Percentiles rank a stretch among this genome's conserved stretches.
Conservation (phyloP, 2,113 vertebrate genomes). For the Dromas ardeola region DNA sequence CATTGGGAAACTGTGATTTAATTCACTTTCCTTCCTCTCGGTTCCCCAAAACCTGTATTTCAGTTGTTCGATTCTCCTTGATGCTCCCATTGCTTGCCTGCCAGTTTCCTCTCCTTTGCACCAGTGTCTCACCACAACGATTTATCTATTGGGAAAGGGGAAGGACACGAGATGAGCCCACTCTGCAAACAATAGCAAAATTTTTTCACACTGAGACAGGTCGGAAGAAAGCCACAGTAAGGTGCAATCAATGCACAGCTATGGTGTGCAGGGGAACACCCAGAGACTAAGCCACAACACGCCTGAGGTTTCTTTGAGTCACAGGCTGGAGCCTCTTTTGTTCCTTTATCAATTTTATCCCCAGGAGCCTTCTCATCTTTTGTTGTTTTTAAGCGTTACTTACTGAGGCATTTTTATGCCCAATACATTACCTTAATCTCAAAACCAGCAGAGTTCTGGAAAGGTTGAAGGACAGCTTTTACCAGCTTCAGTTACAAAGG, state of each 20-base stretch:
- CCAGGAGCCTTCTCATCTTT: background rate
- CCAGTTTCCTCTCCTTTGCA: background rate
- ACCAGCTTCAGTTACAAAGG: background rate
- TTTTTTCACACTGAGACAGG: background rate
- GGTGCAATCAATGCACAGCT: background rate
- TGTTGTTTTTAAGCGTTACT: background rate
- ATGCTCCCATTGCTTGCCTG: background rate
- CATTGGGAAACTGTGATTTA: background rate
- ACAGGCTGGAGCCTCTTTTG: background rate
- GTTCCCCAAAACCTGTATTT: background rate
- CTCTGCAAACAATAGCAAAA: background rate
- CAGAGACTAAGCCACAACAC: background rate
- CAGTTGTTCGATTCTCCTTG: background rate
- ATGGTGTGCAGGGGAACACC: background rate
- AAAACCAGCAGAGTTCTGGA: background rate
- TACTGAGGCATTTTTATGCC: background rate
- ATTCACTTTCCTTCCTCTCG: background rate
- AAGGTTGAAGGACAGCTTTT: background rate
- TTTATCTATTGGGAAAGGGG: background rate
- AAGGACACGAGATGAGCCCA: background rate
- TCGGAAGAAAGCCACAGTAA: background rate
- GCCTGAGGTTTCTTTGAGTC: background rate
- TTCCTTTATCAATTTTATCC: background rate
- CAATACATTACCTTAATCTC: background rate
- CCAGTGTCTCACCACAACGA: background rate